Evolutionary conservation across 2,113 vertebrate genomes (phyloP), one percentile per base, ranked within the genome.

Genomic region (Piaya cayana): DNA sequence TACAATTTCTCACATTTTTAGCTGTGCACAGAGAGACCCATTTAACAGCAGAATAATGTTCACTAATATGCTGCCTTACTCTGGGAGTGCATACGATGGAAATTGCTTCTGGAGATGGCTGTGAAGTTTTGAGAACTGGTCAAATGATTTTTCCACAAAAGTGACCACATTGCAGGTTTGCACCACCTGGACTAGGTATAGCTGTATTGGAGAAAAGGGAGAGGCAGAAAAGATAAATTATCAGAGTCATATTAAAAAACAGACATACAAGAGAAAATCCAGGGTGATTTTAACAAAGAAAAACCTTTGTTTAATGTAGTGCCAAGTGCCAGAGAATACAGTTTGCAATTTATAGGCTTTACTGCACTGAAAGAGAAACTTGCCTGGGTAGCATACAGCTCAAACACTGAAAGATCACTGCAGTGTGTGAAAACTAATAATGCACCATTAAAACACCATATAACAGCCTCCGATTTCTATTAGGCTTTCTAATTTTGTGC

Each of bases 51-150:
- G 88, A 95, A 85, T 43, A 80, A 39, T 16, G 50, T 32, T 32
- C 6, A 5, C 50, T 62, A 77, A 56, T 63, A 37, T 3, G 59
- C 9, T 39, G 87, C 17, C 98, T 99, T 97, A 99, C 99, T 98
- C 98, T 83, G 98, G 98, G n/a, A 99, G 97, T 45, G 55, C 60
- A 14, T 97, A 80, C 19, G 98, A 94, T 49, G 98, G 96, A 93
- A 98, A 99, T 56, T 98, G 96, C 91, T 98, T 98, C 97, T 98
- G 98, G 64, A 99, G 98, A 36, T 96, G 95, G 82, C 97, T 98
- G 90, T 99, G 98, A 86, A 99, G 98, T 90, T 96, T 76, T 43
- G 98, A 98, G 96, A 99, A 97, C 90, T 99, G 97, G 12, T 93
- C 92, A 1, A 98, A 99, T 2, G 98, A 98, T 95, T 98, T 98